Evolutionary conservation across 2,888 invertebrate genomes (phyloP), one percentile per base, ranked within the genome.

Genomic region (Parochlus steinenii): DNA sequence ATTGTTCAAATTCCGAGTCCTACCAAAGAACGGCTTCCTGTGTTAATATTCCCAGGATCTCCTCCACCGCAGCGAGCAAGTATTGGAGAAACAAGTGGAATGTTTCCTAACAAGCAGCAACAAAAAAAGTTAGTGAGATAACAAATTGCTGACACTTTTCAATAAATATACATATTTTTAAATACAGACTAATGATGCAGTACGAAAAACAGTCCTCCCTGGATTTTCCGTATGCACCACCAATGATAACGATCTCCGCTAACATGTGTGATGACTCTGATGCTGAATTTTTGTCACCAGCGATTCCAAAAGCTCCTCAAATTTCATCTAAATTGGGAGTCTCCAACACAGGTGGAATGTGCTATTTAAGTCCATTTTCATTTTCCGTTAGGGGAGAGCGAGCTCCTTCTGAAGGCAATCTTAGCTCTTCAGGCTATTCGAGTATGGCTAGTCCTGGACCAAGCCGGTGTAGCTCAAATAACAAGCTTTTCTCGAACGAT

Each of bases 371-470:
- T 52, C 82, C 82, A 1, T 81, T 81, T 52, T 71, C 77, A 2
- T 75, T 78, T 67, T 71, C 73, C 28, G 67, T 68, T 2, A 61
- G 76, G 43, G 72, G 72, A 10, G 78, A 79, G 48, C 66, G 81
- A 44, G 78, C 76, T 3, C 77, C 79, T 10, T 82, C 82, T 1
- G 81, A 83, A 58, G 81, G 81, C 3, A 83, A 83, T 54, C 61
- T 83, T 25, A 81, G 81, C 42, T 81, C 82, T 6, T 82, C 81
- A 1, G 83, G 83, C 6, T 83, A 83, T 53, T 80, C 80, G 43
- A 82, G 81, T 3, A 81, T 82, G 76, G 80, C 82, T 1, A 80
- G 79, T 55, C 82, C 82, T 1, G 81, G 80, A 1, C 78, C 81
- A 4, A 81, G 81, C 2, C 62, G 82, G 41, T 82, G 82, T 51